phyloP scores from a whole-genome alignment of 2,113 vertebrate genomes.

The Hemiprocne comata region DNA sequence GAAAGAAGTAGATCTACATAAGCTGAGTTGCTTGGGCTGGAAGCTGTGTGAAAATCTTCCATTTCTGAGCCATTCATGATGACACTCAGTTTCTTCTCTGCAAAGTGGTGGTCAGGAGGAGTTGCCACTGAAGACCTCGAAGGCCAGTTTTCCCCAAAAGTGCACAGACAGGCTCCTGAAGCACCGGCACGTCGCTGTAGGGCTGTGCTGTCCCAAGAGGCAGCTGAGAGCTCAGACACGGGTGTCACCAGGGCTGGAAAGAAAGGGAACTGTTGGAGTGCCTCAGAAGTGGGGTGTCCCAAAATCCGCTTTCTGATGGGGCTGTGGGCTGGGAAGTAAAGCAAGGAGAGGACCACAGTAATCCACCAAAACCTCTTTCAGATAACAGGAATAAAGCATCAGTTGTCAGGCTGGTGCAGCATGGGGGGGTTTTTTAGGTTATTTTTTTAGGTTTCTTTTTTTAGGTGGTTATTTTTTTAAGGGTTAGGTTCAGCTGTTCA shows the following conservation, averaged over 20 bases:
- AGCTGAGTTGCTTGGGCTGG: neutral
- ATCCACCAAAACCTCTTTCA: neutral
- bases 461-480: too few species aligned
- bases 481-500: neutral
- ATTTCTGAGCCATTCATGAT: neutral
- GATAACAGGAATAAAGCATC: neutral
- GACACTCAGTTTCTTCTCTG: neutral
- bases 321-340: neutral
- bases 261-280: neutral
- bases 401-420: neutral
- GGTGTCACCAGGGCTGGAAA: neutral
- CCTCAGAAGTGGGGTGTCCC: rapidly evolving
- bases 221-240: rapidly evolving
- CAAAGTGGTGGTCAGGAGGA: neutral
- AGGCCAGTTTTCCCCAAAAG: neutral
- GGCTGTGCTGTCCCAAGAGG: rapidly evolving
- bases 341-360: neutral
- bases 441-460: too few species aligned
- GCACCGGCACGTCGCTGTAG: neutral
- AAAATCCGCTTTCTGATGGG: neutral
- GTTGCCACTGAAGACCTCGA: neutral
- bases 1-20: neutral
- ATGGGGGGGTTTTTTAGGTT: neutral
- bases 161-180: too few species aligned
- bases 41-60: neutral